A percentile compares a stretch with the other conserved stretches of the same genome.
These are phyloP conservation scores for Hyposoter dolosus DNA, from an alignment of 2,888 invertebrate genomes.

Conservation along the genomic window DNA sequence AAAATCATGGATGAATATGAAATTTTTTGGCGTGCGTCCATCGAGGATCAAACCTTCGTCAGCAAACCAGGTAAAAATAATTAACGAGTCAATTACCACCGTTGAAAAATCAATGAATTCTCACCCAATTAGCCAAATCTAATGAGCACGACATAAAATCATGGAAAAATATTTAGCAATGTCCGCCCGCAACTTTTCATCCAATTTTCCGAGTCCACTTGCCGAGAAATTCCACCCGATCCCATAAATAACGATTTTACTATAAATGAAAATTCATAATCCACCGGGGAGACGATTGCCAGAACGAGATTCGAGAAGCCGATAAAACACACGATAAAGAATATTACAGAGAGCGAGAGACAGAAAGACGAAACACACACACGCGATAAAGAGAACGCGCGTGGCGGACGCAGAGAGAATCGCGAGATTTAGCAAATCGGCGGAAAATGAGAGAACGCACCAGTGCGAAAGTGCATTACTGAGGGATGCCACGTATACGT, in stretches of 20 bases:
- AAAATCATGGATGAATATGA: constrained; percentile 39
- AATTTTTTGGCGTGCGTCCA: constrained; percentile 5
- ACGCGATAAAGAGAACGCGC: constrained; percentile 16
- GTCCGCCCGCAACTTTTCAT: constrained; percentile 5
- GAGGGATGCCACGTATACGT: constrained; percentile 52
- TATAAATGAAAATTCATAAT: constrained; percentile 77
- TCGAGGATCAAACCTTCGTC: constrained; percentile 14
- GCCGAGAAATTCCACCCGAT: not conserved
- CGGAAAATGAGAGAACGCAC: constrained; percentile 64
- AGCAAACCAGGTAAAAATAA: constrained; percentile 43
- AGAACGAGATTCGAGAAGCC: constrained; percentile 66
- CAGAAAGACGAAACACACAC: constrained; percentile 6
- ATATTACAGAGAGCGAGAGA: constrained; percentile 62
- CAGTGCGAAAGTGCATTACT: constrained; percentile 67
- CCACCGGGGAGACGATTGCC: constrained; percentile 57
- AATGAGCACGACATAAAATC: not conserved
- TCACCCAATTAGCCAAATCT: not conserved
- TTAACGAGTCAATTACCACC: not conserved
- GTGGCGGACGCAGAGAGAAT: constrained; percentile 27
- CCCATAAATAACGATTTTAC: constrained; percentile 66
- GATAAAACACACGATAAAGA: constrained; percentile 62
- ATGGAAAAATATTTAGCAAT: not conserved
- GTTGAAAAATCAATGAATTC: no score
- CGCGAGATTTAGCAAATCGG: constrained; percentile 63
- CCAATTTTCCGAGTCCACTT: constrained; percentile 39